Evolutionary conservation across 2,113 vertebrate genomes (phyloP), one percentile per base, ranked within the genome.

Genomic region (Cololabis saira): DNA sequence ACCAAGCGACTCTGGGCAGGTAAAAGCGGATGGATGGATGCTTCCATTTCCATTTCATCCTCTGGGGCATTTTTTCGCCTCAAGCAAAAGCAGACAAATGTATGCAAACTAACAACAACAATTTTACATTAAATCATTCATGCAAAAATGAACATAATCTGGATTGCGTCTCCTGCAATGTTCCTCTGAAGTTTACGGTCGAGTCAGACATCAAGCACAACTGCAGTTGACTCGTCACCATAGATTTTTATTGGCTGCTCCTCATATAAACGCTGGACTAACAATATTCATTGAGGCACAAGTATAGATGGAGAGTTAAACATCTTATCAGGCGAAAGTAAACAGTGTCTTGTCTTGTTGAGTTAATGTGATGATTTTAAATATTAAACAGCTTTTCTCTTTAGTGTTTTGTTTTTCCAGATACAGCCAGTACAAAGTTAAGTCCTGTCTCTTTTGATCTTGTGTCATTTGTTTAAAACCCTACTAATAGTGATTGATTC

Each of bases 121-220:
- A 17, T 15, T 19, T 4, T 30, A 11, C 17, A 53, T 42, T 56
- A 4, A 22, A 8, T 15, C 30, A 12, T 16, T 41, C 16, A 15
- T 10, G 44, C 14, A 3, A 60, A n/a, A 41, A 16, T 42, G 17
- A 45, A 45, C 12, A 4, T 3, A 61, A 18, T 14, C 4, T 33
- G 2, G 40, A 21, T 8, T 37, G 45, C 37, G 13, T 19, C 12
- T 27, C 27, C 51, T 54, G 24, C 19, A 54, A 13, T 13, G 17
- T 40, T 33, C 6, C 17, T 7, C 17, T 61, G 40, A 16, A 66
- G 18, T 44, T 22, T 21, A 14, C 30, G 0, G 1, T 30, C 27
- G 12, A 22, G n/a, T n/a, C n/a, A n/a, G 48, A 55, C n/a, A 67
- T 54, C 33, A 72, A 51, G 60, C 21, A 61, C 1, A 53, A 52